Percentiles rank a stretch among this genome's conserved stretches.
Conservation (phyloP, 2,888 invertebrate genomes). For the Synanthedon andrenaeformis region DNA sequence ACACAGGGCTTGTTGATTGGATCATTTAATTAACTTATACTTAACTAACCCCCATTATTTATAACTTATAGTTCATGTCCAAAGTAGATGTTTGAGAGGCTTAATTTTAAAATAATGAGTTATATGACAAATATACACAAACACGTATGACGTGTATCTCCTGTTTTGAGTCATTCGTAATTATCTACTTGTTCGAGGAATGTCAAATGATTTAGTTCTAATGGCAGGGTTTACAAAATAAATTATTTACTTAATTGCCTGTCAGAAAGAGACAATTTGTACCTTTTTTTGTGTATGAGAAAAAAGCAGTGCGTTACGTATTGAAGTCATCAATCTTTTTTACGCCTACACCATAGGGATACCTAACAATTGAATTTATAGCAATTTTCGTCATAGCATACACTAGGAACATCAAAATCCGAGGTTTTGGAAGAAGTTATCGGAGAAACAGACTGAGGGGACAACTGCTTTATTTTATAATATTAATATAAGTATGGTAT, state of each 20-base stretch:
- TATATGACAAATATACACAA: slow-evolving; percentile 27
- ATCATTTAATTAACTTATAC: no score
- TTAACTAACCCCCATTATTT: no score
- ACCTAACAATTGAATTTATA: neutral
- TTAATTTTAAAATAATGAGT: slow-evolving; percentile 60
- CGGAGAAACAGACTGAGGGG: no score
- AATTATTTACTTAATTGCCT: slow-evolving; percentile 1
- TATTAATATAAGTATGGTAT: no score
- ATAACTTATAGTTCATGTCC: slow-evolving; percentile 35
- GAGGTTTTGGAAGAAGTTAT: no score
- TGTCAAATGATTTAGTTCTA: neutral
- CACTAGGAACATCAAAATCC: no score
- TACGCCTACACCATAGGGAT: neutral
- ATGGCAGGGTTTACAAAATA: neutral
- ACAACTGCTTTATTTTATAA: no score
- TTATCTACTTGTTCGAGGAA: neutral
- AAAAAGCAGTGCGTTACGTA: neutral
- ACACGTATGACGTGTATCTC: neutral
- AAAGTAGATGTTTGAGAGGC: slow-evolving; percentile 45
- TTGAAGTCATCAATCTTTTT: neutral
- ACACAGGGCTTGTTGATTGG: no score
- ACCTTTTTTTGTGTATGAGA: neutral
- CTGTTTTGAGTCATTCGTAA: neutral
- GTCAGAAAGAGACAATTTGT: slow-evolving; percentile 1
- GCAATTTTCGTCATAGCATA: no score